Base-by-base conservation (phyloP, 1,140 invertebrate species). In the Pogonomyrmex californicus region DNA sequence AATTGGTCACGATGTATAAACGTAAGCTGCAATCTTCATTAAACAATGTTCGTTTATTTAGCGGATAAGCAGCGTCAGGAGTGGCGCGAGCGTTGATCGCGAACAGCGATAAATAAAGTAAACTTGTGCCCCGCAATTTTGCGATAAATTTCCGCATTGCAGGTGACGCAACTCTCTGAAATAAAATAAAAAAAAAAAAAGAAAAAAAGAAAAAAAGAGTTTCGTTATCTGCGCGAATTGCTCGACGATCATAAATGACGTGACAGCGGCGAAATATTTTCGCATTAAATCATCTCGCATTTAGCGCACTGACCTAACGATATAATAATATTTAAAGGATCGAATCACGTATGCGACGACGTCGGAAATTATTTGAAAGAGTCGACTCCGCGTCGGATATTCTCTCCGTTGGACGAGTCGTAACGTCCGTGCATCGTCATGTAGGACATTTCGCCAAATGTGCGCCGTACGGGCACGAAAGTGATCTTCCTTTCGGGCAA, bases 401-500 rank as follows among this genome's bases (percentile, higher is more conserved):
- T 56, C 63, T 54, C 77, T 23, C 12, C 23, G 23, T 17, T 4
- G 51, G 14, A 63, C 10, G 30, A 51, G 23, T n/a, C 51, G 54
- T 17, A 23, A 82, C 38, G 78, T 44, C 1, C 2, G 23, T 38
- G 14, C 38, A 49, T 68, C 63, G 49, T 58, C 54, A 73, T 41
- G 79, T 60, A 58, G 54, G 33, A 60, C 79, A 73, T 83, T 83
- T 73, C 36, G 66, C 41, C 71, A 41, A 63, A 63, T 56, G 66
- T 49, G 33, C 23, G 12, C 56, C n/a, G 33, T 33, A 78, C 85
- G 68, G 47, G 60, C 66, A 87, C 87, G 78, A 85, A 82, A 91
- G 83, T 91, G 90, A 91, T 88, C 91, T 91, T 91, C 88, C 86
- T 82, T 81, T 77, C 41, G 79, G 86, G 58, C 77, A 86, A 75